phyloP scores from a whole-genome alignment of 1,140 invertebrate genomes.

The Dendrolimus kikuchii region DNA sequence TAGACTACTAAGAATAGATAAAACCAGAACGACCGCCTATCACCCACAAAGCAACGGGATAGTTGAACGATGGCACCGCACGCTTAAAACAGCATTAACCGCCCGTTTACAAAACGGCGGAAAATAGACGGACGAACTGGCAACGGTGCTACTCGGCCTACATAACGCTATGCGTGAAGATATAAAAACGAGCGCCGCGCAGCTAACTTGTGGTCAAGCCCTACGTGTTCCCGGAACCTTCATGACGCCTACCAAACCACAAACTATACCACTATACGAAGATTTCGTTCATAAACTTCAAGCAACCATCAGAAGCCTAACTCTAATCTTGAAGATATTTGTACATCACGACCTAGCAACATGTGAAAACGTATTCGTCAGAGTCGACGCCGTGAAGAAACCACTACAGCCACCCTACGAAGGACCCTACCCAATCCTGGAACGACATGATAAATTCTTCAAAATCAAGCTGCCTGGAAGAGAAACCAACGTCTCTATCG shows the following conservation, averaged over 20 bases:
- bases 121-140: constrained; percentile 28
- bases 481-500: constrained; percentile 1
- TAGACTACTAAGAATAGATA: constrained; percentile 18
- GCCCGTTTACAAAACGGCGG: background rate
- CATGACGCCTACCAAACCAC: constrained; percentile 7
- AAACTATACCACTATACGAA: background rate
- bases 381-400: constrained; percentile 28
- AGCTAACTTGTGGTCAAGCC: constrained; percentile 20
- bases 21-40: constrained; percentile 19
- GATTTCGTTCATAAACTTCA: constrained; percentile 1
- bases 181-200: constrained; percentile 11
- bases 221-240: constrained; percentile 19
- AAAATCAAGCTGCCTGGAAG: constrained; percentile 2
- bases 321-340: constrained; percentile 4
- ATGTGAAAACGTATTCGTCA: constrained; percentile 34
- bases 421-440: constrained; percentile 39
- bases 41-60: constrained; percentile 44
- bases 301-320: constrained; percentile 77
- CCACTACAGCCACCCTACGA: constrained; percentile 40
- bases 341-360: constrained; percentile 23
- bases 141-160: constrained; percentile 41
- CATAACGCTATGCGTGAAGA: constrained; percentile 18
- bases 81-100: constrained; percentile 40
- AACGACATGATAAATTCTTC: constrained; percentile 21
- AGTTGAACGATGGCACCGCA: constrained; percentile 37